These are phyloP conservation scores for Pempheris klunzingeri DNA, from an alignment of 2,797 vertebrate species.

Conservation along the genomic window DNA sequence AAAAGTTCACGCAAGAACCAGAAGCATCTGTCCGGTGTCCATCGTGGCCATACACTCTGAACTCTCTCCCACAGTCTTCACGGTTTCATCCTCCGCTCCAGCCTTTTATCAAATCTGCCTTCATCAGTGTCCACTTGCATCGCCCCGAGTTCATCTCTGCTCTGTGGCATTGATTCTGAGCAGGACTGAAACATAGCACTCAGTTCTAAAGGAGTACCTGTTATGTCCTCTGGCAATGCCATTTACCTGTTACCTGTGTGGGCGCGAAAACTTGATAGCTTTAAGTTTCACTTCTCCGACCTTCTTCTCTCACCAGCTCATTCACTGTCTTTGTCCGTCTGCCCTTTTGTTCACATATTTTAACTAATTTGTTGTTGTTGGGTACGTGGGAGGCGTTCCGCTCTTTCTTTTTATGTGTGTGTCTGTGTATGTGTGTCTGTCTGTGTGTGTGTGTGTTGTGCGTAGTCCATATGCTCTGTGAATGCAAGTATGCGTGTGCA, in stretches of 20 bases:
- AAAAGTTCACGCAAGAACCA: conserved; percentile 7
- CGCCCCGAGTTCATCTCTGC: conserved; percentile 45
- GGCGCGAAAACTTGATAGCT: conserved; percentile 5
- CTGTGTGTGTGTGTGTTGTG: neutral
- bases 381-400: conserved; percentile 3
- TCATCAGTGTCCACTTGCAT: conserved; percentile 52
- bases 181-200: conserved; percentile 26
- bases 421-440: neutral
- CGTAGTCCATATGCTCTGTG: conserved; percentile 49
- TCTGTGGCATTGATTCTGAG: conserved; percentile 46
- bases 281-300: conserved; percentile 37
- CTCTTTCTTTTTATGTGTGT: conserved; percentile 14
- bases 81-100: conserved; percentile 54
- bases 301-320: conserved; percentile 18
- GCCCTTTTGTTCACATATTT: conserved; percentile 34
- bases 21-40: conserved; percentile 31
- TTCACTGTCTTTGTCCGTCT: conserved; percentile 22
- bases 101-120: conserved; percentile 53
- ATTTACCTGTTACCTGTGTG: conserved; percentile 39
- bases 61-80: conserved; percentile 39
- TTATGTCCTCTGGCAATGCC: conserved; percentile 39
- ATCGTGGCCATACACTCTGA: conserved; percentile 31
- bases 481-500: conserved; percentile 31
- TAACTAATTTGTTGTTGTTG: conserved; percentile 33
- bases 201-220: conserved; percentile 40